Evolutionary conservation across 2,113 vertebrate species (phyloP), one percentile per base, ranked within the genome.

Genomic region (Scomber japonicus): DNA sequence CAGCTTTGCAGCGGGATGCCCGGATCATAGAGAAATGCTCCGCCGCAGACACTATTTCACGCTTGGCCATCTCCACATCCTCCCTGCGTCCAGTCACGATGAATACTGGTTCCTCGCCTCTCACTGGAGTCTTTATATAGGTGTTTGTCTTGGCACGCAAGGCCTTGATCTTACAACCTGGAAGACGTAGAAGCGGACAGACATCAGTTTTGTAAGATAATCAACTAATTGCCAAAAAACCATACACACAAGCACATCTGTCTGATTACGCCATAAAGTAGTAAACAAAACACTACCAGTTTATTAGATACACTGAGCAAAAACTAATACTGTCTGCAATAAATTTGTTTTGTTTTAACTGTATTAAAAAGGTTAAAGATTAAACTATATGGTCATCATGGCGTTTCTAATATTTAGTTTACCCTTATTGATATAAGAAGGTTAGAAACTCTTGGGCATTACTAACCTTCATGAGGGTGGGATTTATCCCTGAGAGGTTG

Each of bases 141-240:
- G 98, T 99, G 91, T 99, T 99, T 4, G 98, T 99, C 92, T 99
- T 99, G 14, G 98, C 97, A 0, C 98, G 96, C 11, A 99, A 90
- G 1, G 98, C 98, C 92, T 99, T 99, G 93, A 99, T 99, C 92
- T 99, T 99, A 90, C 98, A 99, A n/a, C 98, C 98, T 96, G 73
- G 9, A 75, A 65, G 27, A 79, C 5, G 27, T 1, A 70, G 0
- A 85, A 44, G 30, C 3, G 81, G 6, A 87, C 3, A 45, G 5
- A 45, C 5, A 40, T 35, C 4, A 49, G 17, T 11, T 59, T 53
- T 63, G 51, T 11, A 0, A 8, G 27, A 13, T 30, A 0, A 11
- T 19, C 66, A 6, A 27, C 68, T 11, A 17, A 30, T 7, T 40
- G 35, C 11, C 12, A 13, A 66, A 30, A 68, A 6, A 46, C 21